Base-by-base conservation (phyloP, 2,888 invertebrate species). In the Malthinus flaveolus region DNA sequence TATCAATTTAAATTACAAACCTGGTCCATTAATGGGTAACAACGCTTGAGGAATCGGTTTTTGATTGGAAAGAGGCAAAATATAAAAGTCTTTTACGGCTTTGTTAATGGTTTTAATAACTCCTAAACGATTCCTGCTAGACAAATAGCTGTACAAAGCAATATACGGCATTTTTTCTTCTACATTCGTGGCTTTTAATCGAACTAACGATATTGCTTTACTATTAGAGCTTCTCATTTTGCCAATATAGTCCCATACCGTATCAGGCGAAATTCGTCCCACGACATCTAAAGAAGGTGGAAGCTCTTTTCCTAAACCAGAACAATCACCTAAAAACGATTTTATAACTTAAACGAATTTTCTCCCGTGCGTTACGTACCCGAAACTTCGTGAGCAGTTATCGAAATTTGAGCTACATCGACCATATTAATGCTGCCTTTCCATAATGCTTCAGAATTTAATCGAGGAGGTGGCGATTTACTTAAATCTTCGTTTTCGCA, bases 61-160 rank as follows among this genome's bases (percentile, higher is more conserved):
- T 71, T 86, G 87, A 60, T 88, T 87, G 0, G 91, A 87, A 62
- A 96, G 80, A 0, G 97, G 96, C 70, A 95, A 85, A 62, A 97
- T 88, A 78, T 97, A 97, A 76, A 97, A 93, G 77, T 97, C 97
- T 78, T 97, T 96, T 49, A 97, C 89, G 57, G 87, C 86, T 64
- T 89, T 88, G 50, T 88, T 88, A 5, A 85, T 82, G 58, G 88
- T 89, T 62, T 91, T 93, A 34, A 96, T 89, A 3, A 97, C 96
- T 1, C 95, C 92, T 70, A 93, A 80, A 70, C 89, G 83, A 73
- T 88, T 90, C 7, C 95, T 85, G 73, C 89, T 90, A 73, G 91
- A 91, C 51, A 97, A 83, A 79, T 97, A 97, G 66, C 90, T 90
- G 76, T 94, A 97, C 52, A 97, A 81, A 13, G 90, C 88, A 63